phyloP scores from a whole-genome alignment of 2,888 invertebrate genomes.

The Tuberolachnus salignus region DNA sequence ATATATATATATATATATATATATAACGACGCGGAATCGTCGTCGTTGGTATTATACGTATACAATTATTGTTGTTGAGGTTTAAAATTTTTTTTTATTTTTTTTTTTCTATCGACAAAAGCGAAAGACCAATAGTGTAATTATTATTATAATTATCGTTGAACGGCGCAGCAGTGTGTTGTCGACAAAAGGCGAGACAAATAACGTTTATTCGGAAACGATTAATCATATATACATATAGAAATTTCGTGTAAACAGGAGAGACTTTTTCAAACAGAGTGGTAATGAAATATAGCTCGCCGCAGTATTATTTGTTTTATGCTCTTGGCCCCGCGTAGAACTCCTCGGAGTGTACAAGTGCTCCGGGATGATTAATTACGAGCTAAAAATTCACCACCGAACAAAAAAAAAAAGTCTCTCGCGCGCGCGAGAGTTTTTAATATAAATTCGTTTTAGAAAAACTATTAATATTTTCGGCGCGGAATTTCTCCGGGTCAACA shows the following conservation, averaged over 20 bases:
- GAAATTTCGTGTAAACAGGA: background rate
- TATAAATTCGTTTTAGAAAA: conserved; percentile 5
- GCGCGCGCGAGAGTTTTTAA: too few species aligned
- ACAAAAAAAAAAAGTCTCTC: background rate
- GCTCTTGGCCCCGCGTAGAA: background rate
- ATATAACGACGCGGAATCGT: too few species aligned
- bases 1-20: too few species aligned
- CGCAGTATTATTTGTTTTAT: background rate
- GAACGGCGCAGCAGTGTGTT: background rate
- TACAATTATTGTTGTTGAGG: too few species aligned
- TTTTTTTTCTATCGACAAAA: too few species aligned
- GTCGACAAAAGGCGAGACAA: background rate
- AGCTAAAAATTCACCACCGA: background rate
- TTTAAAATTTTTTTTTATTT: too few species aligned
- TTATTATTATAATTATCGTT: background rate
- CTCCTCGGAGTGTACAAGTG: background rate
- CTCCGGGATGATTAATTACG: background rate
- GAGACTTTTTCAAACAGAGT: background rate
- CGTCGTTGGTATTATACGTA: too few species aligned
- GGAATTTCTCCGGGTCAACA: background rate
- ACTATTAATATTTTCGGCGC: background rate
- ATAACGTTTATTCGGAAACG: conserved; percentile 7
- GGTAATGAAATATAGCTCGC: conserved; percentile 6
- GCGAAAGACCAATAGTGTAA: too few species aligned
- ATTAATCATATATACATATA: background rate